A percentile compares a stretch with the other conserved stretches of the same genome.
phyloP scores from a whole-genome alignment of 2,888 invertebrate genomes.

The Venustoraphidia nigricollis region DNA sequence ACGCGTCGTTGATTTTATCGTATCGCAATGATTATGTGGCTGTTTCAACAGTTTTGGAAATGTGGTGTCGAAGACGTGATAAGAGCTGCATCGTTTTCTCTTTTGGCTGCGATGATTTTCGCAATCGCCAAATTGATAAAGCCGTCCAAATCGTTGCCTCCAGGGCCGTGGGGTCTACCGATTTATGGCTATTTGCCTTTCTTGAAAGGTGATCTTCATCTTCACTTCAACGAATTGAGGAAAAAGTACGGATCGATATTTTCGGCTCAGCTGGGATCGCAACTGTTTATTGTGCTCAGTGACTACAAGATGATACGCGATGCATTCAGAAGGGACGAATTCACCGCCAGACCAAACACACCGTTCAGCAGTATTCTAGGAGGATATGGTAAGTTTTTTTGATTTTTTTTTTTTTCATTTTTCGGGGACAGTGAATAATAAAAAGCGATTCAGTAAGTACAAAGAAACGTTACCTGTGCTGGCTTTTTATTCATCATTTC shows the following conservation, averaged over 20 bases:
- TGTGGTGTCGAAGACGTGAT: constrained; percentile 22
- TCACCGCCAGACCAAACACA: constrained; percentile 75
- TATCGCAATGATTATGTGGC: constrained; percentile 15
- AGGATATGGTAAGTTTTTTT: constrained; percentile 66
- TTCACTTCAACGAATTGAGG: constrained; percentile 61
- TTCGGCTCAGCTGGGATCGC: constrained; percentile 65
- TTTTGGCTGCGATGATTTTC: constrained; percentile 20
- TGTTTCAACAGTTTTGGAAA: constrained; percentile 22
- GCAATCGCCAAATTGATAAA: constrained; percentile 21
- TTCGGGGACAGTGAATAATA: background rate
- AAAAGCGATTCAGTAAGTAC: too few species aligned
- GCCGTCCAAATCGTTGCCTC: constrained; percentile 43
- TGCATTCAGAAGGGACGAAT: constrained; percentile 72
- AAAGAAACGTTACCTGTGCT: too few species aligned
- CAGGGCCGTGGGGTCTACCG: constrained; percentile 80
- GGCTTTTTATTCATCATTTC: too few species aligned
- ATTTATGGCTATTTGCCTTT: constrained; percentile 72
- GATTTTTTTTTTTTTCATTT: constrained; percentile 11
- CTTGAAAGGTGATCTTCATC: constrained; percentile 60
- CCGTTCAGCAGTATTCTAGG: constrained; percentile 75
- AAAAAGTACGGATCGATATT: constrained; percentile 68
- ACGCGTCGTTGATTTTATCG: background rate
- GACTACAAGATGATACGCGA: constrained; percentile 76
- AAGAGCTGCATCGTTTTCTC: constrained; percentile 23
- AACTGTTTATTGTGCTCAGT: constrained; percentile 71